phyloP scores from a whole-genome alignment of 2,797 vertebrate species.

The Poecilia gillii region DNA sequence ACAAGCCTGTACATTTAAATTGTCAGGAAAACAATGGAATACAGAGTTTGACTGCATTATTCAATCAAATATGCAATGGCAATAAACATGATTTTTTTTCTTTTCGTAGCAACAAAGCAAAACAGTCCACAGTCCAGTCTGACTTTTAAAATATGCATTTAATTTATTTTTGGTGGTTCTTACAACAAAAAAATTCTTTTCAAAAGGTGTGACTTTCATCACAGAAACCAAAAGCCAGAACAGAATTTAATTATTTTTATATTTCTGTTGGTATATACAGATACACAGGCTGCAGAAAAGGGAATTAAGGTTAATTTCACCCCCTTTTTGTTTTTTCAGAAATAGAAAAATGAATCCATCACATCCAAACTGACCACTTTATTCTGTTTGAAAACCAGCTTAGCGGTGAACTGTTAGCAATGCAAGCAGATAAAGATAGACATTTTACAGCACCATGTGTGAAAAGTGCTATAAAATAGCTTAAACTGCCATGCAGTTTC shows the following conservation, averaged over 20 bases:
- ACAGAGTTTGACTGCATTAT: background rate
- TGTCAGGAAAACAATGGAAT: background rate
- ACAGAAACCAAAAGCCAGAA: background rate
- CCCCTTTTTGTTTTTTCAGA: background rate
- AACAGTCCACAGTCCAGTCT: background rate
- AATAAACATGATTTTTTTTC: background rate
- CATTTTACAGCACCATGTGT: background rate
- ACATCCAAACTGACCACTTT: background rate
- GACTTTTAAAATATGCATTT: background rate
- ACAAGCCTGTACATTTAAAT: background rate
- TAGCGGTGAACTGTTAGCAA: background rate
- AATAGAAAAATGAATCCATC: background rate
- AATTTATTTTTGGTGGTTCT: background rate
- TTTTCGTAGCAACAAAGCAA: background rate
- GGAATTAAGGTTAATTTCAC: background rate
- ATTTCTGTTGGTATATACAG: background rate
- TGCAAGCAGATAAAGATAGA: background rate
- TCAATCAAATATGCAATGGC: background rate
- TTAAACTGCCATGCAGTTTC: background rate
- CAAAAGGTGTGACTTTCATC: too few relatives aligned
- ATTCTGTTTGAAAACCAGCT: background rate
- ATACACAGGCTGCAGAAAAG: background rate
- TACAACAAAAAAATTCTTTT: too few relatives aligned
- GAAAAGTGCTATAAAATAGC: background rate
- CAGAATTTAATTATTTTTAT: background rate